phyloP scores from a whole-genome alignment of 2,797 vertebrate species.

The Pangasius djambal region DNA sequence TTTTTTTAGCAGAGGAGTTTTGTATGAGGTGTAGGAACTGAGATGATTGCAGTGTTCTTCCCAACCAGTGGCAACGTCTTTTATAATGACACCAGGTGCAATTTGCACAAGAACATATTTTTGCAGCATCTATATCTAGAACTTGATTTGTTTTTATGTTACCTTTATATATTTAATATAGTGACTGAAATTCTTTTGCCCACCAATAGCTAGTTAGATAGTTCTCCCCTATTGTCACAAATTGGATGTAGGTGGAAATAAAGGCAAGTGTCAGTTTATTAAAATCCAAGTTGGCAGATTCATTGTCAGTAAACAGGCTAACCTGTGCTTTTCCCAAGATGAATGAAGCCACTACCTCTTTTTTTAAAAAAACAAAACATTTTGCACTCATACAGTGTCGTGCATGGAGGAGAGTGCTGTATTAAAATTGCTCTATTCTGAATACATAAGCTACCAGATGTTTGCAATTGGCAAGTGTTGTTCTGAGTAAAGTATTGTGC shows the following conservation, averaged over 20 bases:
- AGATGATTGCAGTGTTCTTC: too few species aligned
- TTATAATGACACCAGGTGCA: background rate
- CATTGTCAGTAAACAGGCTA: background rate
- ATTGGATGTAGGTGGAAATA: background rate
- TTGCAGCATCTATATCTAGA: background rate
- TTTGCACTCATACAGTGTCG: background rate
- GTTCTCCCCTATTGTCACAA: background rate
- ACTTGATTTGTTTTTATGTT: background rate
- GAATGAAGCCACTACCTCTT: background rate
- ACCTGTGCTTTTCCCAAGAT: background rate
- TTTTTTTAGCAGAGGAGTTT: too few species aligned
- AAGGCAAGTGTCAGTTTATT: background rate
- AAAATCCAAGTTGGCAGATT: background rate
- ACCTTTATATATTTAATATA: background rate
- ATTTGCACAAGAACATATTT: background rate
- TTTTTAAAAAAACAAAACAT: background rate
- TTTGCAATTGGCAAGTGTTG: constrained; percentile 19
- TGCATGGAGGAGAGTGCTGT: background rate
- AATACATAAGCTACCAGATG: constrained; percentile 6
- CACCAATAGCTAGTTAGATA: background rate
- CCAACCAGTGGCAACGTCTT: background rate
- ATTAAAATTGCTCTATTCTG: background rate
- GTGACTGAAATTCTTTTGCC: background rate
- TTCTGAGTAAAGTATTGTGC: constrained; percentile 3
- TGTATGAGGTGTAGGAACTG: too few species aligned